A percentile compares a stretch with the other conserved stretches of the same genome.
These are phyloP conservation scores for Gymnocephalus cernua DNA, from an alignment of 2,113 vertebrate species.

Conservation along the genomic window DNA sequence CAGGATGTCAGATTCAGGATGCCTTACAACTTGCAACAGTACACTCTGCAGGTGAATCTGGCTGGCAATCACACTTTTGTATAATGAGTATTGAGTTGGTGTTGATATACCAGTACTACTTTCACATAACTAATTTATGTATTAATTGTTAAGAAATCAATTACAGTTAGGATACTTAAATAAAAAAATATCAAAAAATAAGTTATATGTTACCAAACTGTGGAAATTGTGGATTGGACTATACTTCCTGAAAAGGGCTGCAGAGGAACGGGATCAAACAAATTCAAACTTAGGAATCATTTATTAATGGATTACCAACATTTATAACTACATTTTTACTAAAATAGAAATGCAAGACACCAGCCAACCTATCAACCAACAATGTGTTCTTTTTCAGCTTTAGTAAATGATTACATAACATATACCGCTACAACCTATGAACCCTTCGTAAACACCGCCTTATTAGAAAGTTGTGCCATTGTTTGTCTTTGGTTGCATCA, in stretches of 20 bases:
- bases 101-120: not conserved
- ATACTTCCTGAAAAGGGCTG: not conserved
- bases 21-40: constrained; percentile 92
- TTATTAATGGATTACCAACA: not conserved
- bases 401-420: not conserved
- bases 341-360: not conserved
- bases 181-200: not conserved
- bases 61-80: not conserved
- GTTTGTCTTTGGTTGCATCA: not conserved
- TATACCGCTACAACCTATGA: not conserved
- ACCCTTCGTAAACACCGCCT: not conserved
- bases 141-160: not conserved
- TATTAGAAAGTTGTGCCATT: not conserved
- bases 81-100: not conserved
- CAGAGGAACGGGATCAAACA: not conserved
- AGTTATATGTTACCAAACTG: too few relatives aligned
- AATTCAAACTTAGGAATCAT: not conserved
- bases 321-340: not conserved
- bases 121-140: not conserved
- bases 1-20: constrained; percentile 90
- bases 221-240: not conserved
- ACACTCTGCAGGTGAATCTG: constrained; percentile 84
- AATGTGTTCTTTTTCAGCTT: not conserved
- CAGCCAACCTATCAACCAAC: not conserved
- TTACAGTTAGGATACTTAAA: not conserved